These are phyloP conservation scores for Molossus molossus DNA, from an alignment of 2,797 vertebrate species.

Conservation along the genomic window DNA sequence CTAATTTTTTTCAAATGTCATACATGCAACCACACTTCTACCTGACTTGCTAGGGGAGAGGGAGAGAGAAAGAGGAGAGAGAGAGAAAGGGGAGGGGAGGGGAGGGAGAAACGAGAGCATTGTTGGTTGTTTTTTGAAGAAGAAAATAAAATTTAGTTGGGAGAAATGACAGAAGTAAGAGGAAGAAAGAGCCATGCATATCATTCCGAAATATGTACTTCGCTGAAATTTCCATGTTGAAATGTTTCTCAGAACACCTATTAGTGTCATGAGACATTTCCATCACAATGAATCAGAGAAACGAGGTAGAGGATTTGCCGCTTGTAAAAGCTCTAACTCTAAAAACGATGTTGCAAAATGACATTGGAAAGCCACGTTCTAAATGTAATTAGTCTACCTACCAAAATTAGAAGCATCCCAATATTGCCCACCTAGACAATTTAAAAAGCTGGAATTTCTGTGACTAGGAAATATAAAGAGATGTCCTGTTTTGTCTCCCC, in stretches of 20 bases:
- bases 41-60: neutral
- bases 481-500: neutral
- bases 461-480: neutral
- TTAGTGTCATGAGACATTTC: neutral
- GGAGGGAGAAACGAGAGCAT: neutral
- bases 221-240: neutral
- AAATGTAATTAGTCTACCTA: neutral
- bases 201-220: neutral
- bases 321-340: neutral
- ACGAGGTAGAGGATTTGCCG: neutral
- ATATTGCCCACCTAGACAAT: neutral
- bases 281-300: neutral
- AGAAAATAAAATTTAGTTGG: conserved; percentile 34
- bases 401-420: neutral
- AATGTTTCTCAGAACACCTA: neutral
- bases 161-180: conserved; percentile 12
- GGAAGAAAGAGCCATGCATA: neutral
- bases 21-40: neutral
- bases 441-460: conserved; percentile 56
- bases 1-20: conserved; percentile 6
- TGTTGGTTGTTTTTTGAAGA: neutral
- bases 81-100: neutral
- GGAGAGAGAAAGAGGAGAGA: neutral
- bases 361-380: neutral
- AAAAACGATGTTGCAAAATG: neutral